These are phyloP conservation scores for Piaya cayana DNA, from an alignment of 2,113 vertebrate genomes.

Conservation along the genomic window DNA sequence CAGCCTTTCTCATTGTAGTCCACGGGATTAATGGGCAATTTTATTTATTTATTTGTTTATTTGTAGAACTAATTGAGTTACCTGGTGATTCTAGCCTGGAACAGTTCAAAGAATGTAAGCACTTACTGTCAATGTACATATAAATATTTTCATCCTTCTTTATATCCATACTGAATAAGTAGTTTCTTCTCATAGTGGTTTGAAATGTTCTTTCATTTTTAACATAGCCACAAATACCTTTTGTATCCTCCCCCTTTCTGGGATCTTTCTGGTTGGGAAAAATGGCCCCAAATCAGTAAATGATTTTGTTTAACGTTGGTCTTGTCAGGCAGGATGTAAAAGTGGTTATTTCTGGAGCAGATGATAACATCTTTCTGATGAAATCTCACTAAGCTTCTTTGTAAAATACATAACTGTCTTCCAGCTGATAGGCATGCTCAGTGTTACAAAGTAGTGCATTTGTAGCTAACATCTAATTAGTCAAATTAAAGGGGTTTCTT, in stretches of 20 bases:
- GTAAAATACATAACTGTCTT: neutral
- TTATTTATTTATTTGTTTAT: neutral
- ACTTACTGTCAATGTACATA: neutral
- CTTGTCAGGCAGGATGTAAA: neutral
- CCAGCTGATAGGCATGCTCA: neutral
- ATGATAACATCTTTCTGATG: neutral
- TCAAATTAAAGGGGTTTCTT: neutral
- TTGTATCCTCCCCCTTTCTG: neutral
- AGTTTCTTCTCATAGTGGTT: neutral
- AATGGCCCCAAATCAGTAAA: neutral
- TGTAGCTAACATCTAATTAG: neutral
- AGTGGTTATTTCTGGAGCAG: neutral
- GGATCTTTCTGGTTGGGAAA: neutral
- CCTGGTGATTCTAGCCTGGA: neutral
- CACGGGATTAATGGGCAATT: neutral
- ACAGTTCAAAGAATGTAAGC: neutral
- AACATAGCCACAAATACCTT: neutral
- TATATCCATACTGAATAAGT: neutral
- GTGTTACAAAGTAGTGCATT: neutral
- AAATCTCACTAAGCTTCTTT: neutral
- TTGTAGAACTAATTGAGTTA: neutral
- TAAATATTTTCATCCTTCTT: neutral
- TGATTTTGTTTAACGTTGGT: neutral
- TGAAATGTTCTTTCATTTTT: neutral
- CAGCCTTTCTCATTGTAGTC: neutral